A percentile compares a stretch with the other conserved stretches of the same genome.
Evolutionary conservation across 2,113 vertebrate genomes (phyloP).

Genomic region (Turnix velox): DNA sequence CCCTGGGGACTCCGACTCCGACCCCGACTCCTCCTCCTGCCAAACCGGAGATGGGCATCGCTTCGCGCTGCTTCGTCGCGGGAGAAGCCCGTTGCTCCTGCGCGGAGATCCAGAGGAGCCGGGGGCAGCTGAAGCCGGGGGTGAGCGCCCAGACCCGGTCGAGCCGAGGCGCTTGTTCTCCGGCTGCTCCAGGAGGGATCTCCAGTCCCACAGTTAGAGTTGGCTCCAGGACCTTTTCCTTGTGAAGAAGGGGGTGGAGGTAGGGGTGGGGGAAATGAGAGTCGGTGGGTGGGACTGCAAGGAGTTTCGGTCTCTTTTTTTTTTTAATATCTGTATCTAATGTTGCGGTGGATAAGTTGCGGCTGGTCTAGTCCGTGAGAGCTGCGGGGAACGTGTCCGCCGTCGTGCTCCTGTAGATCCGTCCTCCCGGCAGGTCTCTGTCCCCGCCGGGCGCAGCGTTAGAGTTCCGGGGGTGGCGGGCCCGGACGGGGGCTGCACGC

Average conservation of each 20-base stretch:
- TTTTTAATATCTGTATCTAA: slow-evolving; percentile 44
- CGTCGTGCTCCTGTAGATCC: not conserved
- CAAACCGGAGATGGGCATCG: slow-evolving; percentile 7
- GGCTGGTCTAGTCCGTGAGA: not conserved
- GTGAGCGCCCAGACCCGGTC: not conserved
- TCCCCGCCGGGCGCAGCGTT: not conserved
- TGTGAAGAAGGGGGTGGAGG: slow-evolving; percentile 52
- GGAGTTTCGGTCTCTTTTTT: slow-evolving; percentile 20
- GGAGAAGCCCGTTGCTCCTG: not conserved
- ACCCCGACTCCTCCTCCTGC: slow-evolving; percentile 53
- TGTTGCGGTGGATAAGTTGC: not conserved
- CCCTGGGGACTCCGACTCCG: slow-evolving; percentile 10
- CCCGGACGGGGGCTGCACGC: not conserved
- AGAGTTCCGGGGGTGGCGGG: not conserved
- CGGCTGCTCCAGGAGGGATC: not conserved
- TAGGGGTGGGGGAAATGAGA: slow-evolving; percentile 54
- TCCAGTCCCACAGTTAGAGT: not conserved
- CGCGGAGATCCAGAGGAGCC: not conserved
- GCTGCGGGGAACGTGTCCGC: not conserved
- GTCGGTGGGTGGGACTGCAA: slow-evolving; percentile 53
- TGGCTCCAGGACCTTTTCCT: slow-evolving; percentile 26
- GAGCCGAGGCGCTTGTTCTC: not conserved
- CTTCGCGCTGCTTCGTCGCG: not conserved
- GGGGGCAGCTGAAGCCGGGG: not conserved
- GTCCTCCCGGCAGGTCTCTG: not conserved